phyloP scores from a whole-genome alignment of 2,888 invertebrate genomes.

The Leucophenga montana region DNA sequence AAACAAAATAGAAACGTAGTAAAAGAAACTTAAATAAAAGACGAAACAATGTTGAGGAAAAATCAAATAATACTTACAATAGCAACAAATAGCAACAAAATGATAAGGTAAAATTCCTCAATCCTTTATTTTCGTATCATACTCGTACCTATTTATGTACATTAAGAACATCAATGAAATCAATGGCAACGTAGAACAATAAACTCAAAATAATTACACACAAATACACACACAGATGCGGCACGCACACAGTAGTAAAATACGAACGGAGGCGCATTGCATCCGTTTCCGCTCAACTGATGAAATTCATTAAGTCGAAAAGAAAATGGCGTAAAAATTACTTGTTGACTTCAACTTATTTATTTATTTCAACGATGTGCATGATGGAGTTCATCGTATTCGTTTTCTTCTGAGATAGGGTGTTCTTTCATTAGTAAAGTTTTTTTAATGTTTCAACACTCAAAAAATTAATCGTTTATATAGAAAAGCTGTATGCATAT shows the following conservation, averaged over 20 bases:
- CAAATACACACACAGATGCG: constrained; percentile 10
- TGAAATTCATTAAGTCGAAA: constrained; percentile 59
- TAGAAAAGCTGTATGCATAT: too few relatives aligned
- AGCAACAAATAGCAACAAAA: constrained; percentile 42
- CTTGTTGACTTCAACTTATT: neutral
- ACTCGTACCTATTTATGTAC: too few relatives aligned
- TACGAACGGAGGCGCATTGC: constrained; percentile 52
- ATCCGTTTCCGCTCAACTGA: constrained; percentile 64
- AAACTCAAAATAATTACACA: constrained; percentile 23
- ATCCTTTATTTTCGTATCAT: too few relatives aligned
- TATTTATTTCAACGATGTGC: neutral
- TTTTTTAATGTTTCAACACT: too few relatives aligned
- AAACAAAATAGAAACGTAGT: constrained; percentile 40
- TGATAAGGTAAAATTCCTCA: constrained; percentile 33
- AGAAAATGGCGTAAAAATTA: neutral
- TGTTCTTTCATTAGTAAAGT: too few relatives aligned
- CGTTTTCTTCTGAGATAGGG: too few relatives aligned
- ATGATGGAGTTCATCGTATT: too few relatives aligned
- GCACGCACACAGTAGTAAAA: constrained; percentile 19
- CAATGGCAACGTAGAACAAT: too few relatives aligned
- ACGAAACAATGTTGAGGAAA: constrained; percentile 32
- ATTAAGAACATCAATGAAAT: too few relatives aligned
- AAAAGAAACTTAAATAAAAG: constrained; percentile 39
- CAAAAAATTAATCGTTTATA: too few relatives aligned
- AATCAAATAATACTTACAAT: constrained; percentile 49